A percentile compares a stretch with the other conserved stretches of the same genome.
phyloP scores from a whole-genome alignment of 1,140 invertebrate genomes.

The Thaumatotibia leucotreta region DNA sequence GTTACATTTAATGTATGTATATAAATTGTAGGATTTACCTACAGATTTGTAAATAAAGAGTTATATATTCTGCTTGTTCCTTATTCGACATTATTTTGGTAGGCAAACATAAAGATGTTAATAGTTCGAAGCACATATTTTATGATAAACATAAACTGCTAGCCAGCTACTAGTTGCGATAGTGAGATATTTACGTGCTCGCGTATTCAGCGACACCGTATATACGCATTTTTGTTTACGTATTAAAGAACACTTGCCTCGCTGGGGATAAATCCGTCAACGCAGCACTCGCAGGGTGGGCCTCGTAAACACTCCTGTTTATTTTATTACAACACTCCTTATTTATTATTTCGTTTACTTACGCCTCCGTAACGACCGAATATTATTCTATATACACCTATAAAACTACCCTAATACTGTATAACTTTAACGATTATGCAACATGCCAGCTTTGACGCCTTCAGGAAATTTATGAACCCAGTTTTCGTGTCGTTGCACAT shows the following conservation, averaged over 20 bases:
- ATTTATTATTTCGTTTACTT: conserved; percentile 44
- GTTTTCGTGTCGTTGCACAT: conserved; percentile 57
- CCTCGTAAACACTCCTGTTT: conserved; percentile 44
- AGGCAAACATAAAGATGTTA: too few species aligned
- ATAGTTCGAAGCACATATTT: too few species aligned
- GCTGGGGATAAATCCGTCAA: conserved; percentile 51
- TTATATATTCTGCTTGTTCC: too few species aligned
- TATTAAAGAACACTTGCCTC: conserved; percentile 20
- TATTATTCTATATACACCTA: conserved; percentile 5
- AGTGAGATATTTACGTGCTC: neutral
- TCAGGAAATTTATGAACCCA: conserved; percentile 21
- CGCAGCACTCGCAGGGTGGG: conserved; percentile 24
- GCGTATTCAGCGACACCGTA: conserved; percentile 38
- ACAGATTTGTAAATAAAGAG: too few species aligned
- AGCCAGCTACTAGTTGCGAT: too few species aligned
- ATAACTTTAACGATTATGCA: conserved; percentile 3
- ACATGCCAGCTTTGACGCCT: conserved; percentile 5
- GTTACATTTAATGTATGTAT: too few species aligned
- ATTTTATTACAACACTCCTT: conserved; percentile 46
- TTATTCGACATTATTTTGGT: too few species aligned
- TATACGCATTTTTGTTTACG: conserved; percentile 23
- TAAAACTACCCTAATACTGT: neutral
- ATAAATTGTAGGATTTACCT: too few species aligned
- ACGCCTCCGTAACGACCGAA: conserved; percentile 10
- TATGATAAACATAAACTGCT: too few species aligned